phyloP scores from a whole-genome alignment of 2,888 invertebrate species.

The Sarcophaga caerulescens region DNA sequence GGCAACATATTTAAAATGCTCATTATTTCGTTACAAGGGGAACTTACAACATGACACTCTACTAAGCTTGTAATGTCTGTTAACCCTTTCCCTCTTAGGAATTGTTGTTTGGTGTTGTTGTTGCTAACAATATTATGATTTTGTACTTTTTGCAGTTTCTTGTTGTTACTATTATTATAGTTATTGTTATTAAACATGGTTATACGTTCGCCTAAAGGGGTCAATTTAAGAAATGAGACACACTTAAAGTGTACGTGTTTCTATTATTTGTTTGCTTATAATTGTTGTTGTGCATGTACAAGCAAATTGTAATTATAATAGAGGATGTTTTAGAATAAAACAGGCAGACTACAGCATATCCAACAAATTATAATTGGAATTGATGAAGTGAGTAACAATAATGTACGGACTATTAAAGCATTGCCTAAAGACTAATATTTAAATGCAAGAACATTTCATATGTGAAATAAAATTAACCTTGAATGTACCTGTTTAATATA shows the following conservation, averaged over 20 bases:
- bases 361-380: too few relatives aligned
- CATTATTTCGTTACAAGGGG: constrained; percentile 14
- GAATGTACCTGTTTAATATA: too few relatives aligned
- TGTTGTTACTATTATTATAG: too few relatives aligned
- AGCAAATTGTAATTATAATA: neutral
- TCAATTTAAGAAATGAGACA: neutral
- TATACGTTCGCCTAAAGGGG: neutral
- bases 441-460: too few relatives aligned
- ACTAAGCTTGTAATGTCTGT: neutral
- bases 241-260: neutral
- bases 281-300: neutral
- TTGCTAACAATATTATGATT: too few relatives aligned
- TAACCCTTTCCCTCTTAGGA: neutral
- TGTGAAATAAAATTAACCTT: too few relatives aligned
- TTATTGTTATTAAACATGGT: neutral
- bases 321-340: neutral
- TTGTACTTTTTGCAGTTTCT: too few relatives aligned
- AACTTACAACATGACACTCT: neutral
- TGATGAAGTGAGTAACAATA: too few relatives aligned
- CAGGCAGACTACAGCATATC: neutral
- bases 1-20: constrained; percentile 9
- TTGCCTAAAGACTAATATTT: too few relatives aligned
- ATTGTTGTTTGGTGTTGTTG: neutral
- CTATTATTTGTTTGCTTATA: neutral
- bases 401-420: too few relatives aligned